Evolutionary conservation across 2,888 invertebrate genomes (phyloP).

Genomic region (Ashinkailepas kermadecensis): DNA sequence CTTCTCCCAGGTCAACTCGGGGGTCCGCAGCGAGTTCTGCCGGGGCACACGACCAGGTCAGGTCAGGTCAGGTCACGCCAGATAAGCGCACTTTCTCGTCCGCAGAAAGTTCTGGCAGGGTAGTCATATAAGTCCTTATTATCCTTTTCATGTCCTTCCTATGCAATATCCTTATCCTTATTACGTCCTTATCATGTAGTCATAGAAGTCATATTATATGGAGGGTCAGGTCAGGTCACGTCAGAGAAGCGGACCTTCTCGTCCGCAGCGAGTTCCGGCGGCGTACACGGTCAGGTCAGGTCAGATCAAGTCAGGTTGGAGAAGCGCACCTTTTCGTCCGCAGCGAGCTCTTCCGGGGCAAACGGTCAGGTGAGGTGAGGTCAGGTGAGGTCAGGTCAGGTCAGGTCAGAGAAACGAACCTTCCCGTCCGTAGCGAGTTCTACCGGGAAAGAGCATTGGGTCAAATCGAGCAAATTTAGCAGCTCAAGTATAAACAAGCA

Average conservation of each 20-base stretch:
- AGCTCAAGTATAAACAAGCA: no score
- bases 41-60: not conserved
- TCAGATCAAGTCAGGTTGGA: constrained; percentile 20
- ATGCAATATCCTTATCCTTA: no score
- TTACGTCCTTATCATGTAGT: no score
- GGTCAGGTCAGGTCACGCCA: constrained; percentile 14
- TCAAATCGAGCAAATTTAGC: constrained; percentile 12
- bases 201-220: no score
- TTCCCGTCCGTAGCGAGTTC: constrained; percentile 90
- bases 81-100: no score
- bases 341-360: no score
- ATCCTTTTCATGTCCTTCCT: no score
- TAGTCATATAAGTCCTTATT: no score
- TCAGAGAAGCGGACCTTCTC: constrained; percentile 96
- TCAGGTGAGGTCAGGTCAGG: constrained; percentile 97
- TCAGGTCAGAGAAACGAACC: constrained; percentile 93
- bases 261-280: constrained; percentile 75
- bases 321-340: no score
- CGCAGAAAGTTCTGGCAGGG: no score
- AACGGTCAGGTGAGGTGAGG: no score
- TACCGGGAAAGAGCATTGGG: constrained; percentile 38
- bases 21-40: constrained; percentile 79
- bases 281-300: not conserved
- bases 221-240: constrained; percentile 85
- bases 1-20: constrained; percentile 93